Evolutionary conservation across 2,797 vertebrate genomes (phyloP), one percentile per base, ranked within the genome.

Genomic region (Muscicapa comitata): DNA sequence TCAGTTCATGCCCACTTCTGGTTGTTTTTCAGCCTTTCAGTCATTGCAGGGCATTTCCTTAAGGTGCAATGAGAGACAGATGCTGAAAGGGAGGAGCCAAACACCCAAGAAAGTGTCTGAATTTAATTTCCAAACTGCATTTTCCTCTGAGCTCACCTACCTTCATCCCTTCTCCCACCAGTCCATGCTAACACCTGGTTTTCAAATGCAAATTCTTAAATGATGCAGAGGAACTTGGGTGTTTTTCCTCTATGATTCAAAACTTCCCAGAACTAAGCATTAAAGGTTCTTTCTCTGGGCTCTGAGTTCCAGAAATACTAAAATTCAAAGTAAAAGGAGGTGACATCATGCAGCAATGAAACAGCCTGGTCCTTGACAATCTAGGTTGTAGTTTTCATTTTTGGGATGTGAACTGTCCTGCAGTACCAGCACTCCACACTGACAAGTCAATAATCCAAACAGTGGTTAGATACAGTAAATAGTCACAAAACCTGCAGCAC

Each of bases 401-500:
- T 65, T 26, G 37, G 33, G 67, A 50, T 79, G 53, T 51, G 79
- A 94, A 53, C 45, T 79, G 38, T 81, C 71, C 55, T 78, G 55
- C 77, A 50, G 31, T 63, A 90, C 37, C 83, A 95, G 77, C 86
- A 94, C 71, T 91, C 66, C 79, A 79, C 72, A 86, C 38, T 53
- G 57, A 76, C 80, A 71, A 67, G 57, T 47, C 79, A 84, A 54
- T 57, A 73, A 79, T 31, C n/a, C 24, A 53, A 79, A 79, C 71
- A 93, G 53, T 58, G 51, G 8, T 81, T 73, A 90, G 55, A 48
- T 79, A 90, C 42, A 81, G 48, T 7, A 80, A 89, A 83, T 13
- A 54, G 53, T 73, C 79, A 95, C 88, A 82, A 85, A 94, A 93
- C 59, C 77, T 45, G 59, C 61, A 47, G 33, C 65, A 87, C 89